A percentile compares a stretch with the other conserved stretches of the same genome.
phyloP scores from a whole-genome alignment of 1,140 invertebrate genomes.

The Heliconius nattereri region DNA sequence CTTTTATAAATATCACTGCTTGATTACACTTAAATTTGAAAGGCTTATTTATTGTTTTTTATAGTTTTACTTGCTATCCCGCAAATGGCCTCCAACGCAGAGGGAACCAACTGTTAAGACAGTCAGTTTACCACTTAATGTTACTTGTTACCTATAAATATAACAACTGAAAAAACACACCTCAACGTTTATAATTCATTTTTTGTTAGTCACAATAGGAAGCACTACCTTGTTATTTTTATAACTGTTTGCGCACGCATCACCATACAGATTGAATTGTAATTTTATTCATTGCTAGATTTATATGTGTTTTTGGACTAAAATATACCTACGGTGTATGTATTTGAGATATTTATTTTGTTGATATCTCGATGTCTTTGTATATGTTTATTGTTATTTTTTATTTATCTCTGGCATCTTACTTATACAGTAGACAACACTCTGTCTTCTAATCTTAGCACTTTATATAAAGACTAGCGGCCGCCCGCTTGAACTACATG shows the following conservation, averaged over 20 bases:
- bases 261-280: constrained; percentile 15
- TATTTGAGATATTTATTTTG: neutral
- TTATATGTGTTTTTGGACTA: constrained; percentile 10
- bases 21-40: too few relatives aligned
- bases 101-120: neutral
- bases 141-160: too few relatives aligned
- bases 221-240: constrained; percentile 7
- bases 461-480: too few relatives aligned
- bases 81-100: neutral
- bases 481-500: too few relatives aligned
- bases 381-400: neutral
- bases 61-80: neutral
- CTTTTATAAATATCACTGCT: too few relatives aligned
- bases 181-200: neutral
- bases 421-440: too few relatives aligned
- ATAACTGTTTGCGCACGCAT: constrained; percentile 10
- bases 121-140: neutral
- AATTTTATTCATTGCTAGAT: constrained; percentile 16
- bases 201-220: constrained; percentile 1
- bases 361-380: neutral
- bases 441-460: too few relatives aligned
- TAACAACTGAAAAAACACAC: neutral
- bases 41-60: neutral
- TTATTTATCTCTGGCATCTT: too few relatives aligned
- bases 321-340: neutral